A percentile compares a stretch with the other conserved stretches of the same genome.
phyloP scores from a whole-genome alignment of 2,888 invertebrate genomes.

The Parapristionchus giblindavisi region DNA sequence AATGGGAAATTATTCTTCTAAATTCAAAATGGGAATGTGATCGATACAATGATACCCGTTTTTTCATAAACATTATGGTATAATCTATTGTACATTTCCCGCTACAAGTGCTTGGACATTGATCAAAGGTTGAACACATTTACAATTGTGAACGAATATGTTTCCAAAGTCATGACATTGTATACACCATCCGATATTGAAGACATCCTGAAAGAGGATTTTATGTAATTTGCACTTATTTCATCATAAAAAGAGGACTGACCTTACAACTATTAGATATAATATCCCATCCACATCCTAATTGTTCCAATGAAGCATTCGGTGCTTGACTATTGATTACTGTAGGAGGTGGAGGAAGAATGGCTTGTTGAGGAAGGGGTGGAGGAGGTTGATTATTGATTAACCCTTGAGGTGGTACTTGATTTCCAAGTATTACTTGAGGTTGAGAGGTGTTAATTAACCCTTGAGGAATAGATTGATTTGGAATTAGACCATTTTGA shows the following conservation, averaged over 20 bases:
- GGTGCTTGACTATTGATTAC: conserved; percentile 33
- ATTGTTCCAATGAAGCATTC: conserved; percentile 55
- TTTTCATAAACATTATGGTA: background rate
- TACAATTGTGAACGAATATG: conserved; percentile 66
- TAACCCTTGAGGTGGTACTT: background rate
- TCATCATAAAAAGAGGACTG: background rate
- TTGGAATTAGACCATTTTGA: too few relatives aligned
- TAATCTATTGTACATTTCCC: background rate
- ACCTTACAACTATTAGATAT: conserved; percentile 64
- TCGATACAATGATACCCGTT: conserved; percentile 8
- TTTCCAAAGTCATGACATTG: conserved; percentile 66
- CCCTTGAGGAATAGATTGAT: too few relatives aligned
- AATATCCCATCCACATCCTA: conserved; percentile 67
- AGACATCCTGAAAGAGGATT: conserved; percentile 24
- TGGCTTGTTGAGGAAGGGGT: background rate
- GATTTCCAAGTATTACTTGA: background rate
- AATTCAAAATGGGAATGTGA: too few relatives aligned
- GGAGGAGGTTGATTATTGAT: background rate
- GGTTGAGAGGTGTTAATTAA: too few relatives aligned
- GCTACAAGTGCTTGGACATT: conserved; percentile 14
- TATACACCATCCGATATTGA: conserved; percentile 55
- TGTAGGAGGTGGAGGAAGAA: background rate
- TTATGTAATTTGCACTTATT: background rate
- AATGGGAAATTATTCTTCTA: too few relatives aligned
- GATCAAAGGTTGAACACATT: conserved; percentile 55